Conservation (phyloP, 2,113 vertebrate genomes). For the Microtus montanus region DNA sequence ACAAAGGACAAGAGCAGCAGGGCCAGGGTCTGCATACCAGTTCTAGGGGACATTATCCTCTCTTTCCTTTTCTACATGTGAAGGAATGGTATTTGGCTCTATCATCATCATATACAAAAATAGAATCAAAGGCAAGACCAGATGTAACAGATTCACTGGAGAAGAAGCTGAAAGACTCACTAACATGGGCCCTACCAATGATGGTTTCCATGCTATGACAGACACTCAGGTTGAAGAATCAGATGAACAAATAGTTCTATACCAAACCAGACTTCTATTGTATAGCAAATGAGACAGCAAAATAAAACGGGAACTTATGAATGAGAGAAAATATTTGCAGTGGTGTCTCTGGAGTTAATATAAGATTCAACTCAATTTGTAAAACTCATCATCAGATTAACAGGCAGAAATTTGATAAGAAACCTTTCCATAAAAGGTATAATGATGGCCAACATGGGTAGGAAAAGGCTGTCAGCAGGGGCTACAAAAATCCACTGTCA, state of each 20-base stretch:
- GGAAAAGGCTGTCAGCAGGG: neutral
- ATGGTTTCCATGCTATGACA: no score
- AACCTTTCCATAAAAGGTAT: neutral
- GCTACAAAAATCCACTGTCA: neutral
- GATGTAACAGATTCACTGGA: neutral
- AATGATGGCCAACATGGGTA: neutral
- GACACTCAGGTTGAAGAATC: neutral
- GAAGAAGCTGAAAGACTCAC: neutral
- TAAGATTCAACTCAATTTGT: neutral
- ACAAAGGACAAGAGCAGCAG: neutral
- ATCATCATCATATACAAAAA: neutral
- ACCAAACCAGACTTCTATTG: neutral
- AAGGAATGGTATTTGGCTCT: neutral
- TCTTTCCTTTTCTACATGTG: neutral
- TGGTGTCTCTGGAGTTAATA: neutral
- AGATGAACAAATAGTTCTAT: neutral
- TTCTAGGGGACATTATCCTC: neutral
- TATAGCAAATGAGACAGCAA: neutral
- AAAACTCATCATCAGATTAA: neutral
- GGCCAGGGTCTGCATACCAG: neutral
- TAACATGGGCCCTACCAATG: neutral
- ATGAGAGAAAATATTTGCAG: neutral
- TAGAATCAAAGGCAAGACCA: no score
- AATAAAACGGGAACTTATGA: neutral
- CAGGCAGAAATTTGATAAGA: neutral